Evolutionary conservation across 2,113 vertebrate genomes (phyloP).

Genomic region (pig (Sus scrofa)): DNA sequence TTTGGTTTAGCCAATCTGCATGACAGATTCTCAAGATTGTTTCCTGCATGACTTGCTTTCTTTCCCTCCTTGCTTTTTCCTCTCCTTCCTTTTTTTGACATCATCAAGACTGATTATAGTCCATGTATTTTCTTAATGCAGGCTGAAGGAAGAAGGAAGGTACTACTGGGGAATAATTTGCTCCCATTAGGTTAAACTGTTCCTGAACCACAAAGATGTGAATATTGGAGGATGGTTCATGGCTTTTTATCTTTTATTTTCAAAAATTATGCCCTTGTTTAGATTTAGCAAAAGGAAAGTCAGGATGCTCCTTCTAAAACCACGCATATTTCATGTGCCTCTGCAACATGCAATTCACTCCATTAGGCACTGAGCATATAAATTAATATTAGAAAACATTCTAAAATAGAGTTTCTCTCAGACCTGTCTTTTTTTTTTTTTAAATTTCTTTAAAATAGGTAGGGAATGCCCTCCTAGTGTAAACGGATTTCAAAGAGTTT

Average conservation of each 20-base stretch:
- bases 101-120: neutral
- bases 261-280: neutral
- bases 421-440: neutral
- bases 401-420: neutral
- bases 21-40: neutral
- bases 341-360: neutral
- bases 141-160: neutral
- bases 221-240: neutral
- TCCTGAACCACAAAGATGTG: neutral
- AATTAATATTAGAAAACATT: slow-evolving; percentile 53
- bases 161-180: neutral
- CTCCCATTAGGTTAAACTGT: neutral
- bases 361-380: neutral
- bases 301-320: neutral
- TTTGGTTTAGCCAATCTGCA: neutral
- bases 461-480: neutral
- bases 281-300: slow-evolving; percentile 10
- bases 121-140: neutral
- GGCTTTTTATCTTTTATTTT: slow-evolving; percentile 16
- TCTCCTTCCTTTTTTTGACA: neutral
- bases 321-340: neutral
- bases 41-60: neutral
- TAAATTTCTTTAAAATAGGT: slow-evolving; percentile 5
- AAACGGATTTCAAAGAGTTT: slow-evolving; percentile 42
- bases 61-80: neutral